Percentiles rank a stretch among this genome's conserved stretches.
Conservation (phyloP, 2,113 vertebrate genomes). For the Heterocephalus glaber region DNA sequence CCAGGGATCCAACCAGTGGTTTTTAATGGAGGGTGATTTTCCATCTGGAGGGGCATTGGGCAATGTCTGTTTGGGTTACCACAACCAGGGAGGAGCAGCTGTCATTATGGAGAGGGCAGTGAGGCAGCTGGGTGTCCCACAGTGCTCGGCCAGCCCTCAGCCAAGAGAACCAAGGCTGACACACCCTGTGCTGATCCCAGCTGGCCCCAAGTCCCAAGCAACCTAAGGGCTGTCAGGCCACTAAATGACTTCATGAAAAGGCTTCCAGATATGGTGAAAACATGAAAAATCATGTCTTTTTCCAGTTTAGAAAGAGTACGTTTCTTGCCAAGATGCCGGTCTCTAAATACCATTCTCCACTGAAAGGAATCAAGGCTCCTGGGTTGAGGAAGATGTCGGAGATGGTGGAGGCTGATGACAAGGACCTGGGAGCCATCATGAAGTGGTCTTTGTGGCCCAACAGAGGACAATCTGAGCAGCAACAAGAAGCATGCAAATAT, state of each 20-base stretch:
- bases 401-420: not conserved
- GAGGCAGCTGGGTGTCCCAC: not conserved
- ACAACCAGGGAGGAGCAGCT: not conserved
- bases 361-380: not conserved
- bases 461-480: not conserved
- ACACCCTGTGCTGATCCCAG: not conserved
- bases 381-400: not conserved
- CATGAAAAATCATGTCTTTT: not conserved
- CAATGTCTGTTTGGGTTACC: not conserved
- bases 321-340: not conserved
- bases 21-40: constrained; percentile 16
- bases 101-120: not conserved
- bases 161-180: not conserved
- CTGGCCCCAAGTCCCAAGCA: not conserved
- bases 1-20: too few relatives aligned
- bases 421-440: not conserved
- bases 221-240: not conserved
- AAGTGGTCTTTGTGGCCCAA: not conserved
- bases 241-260: not conserved
- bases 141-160: not conserved
- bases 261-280: not conserved
- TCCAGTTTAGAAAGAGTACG: not conserved
- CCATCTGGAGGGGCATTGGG: not conserved
- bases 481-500: not conserved
- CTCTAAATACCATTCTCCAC: not conserved